phyloP scores from a whole-genome alignment of 2,888 invertebrate genomes.

The Thalpophila matura region DNA sequence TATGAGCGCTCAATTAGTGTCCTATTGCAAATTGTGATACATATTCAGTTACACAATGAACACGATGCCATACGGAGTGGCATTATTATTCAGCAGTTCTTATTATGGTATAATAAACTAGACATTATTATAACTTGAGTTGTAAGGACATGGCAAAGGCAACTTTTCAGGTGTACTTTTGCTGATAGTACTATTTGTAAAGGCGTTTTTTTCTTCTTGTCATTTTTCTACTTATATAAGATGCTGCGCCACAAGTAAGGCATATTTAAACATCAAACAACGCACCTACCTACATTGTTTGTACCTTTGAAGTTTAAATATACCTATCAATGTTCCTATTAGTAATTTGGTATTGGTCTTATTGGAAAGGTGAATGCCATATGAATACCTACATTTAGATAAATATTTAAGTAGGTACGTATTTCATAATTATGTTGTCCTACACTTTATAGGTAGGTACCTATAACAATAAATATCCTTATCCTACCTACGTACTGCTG shows the following conservation, averaged over 20 bases:
- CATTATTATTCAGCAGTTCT: slow-evolving; percentile 50
- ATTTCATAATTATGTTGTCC: neutral
- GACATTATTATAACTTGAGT: slow-evolving; percentile 16
- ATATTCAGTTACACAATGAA: slow-evolving; percentile 61
- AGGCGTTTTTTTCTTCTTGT: neutral
- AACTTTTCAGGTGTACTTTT: slow-evolving; percentile 15
- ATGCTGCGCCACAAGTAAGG: no score
- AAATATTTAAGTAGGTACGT: slow-evolving; percentile 18
- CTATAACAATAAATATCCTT: slow-evolving; percentile 14
- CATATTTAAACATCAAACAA: no score
- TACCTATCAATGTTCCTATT: neutral
- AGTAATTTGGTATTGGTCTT: no score
- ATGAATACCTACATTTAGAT: slow-evolving; percentile 15
- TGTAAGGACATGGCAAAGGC: slow-evolving; percentile 31
- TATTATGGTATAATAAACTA: slow-evolving; percentile 37
- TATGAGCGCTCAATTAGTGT: slow-evolving; percentile 61
- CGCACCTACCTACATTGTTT: neutral
- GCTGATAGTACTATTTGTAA: slow-evolving; percentile 11
- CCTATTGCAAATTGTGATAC: slow-evolving; percentile 62
- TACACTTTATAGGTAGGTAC: neutral
- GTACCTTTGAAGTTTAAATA: no score
- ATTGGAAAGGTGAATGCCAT: slow-evolving; percentile 21
- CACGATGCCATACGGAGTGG: slow-evolving; percentile 53
- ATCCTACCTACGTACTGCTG: neutral
- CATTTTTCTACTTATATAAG: no score